These are phyloP conservation scores for Synergus gifuensis DNA, from an alignment of 2,888 invertebrate species.

Conservation along the genomic window DNA sequence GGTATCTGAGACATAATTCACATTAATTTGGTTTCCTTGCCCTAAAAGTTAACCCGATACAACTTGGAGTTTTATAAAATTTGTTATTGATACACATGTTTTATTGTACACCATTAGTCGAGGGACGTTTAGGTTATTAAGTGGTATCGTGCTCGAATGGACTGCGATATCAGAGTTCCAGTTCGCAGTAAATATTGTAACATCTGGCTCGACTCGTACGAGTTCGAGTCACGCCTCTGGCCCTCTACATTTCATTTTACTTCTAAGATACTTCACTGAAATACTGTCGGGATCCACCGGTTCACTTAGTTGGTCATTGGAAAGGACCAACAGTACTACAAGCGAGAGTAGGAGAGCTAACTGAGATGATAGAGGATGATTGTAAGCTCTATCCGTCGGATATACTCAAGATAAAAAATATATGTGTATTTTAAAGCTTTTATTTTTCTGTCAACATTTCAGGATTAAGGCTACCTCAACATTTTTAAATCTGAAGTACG, in stretches of 20 bases:
- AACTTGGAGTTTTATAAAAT: slow-evolving; percentile 42
- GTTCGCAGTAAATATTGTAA: slow-evolving; percentile 73
- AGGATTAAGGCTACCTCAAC: too few relatives aligned
- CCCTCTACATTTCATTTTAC: slow-evolving; percentile 73
- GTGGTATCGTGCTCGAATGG: slow-evolving; percentile 24
- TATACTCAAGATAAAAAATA: background rate
- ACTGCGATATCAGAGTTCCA: slow-evolving; percentile 42
- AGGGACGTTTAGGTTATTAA: slow-evolving; percentile 23
- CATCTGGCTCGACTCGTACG: slow-evolving; percentile 73
- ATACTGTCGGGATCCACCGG: slow-evolving; percentile 61
- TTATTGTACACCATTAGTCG: slow-evolving; percentile 21
- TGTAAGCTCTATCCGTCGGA: background rate
- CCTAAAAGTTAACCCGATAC: background rate
- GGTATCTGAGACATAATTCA: too few relatives aligned
- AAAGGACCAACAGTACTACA: slow-evolving; percentile 16
- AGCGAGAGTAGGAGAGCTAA: background rate
- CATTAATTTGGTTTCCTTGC: background rate
- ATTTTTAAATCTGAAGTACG: background rate
- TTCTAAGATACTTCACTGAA: slow-evolving; percentile 71
- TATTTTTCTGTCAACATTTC: background rate
- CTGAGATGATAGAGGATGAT: background rate
- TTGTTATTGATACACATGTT: background rate
- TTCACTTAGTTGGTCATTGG: slow-evolving; percentile 50
- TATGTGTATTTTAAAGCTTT: background rate
- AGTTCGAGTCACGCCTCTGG: slow-evolving; percentile 71